phyloP scores from a whole-genome alignment of 2,888 invertebrate genomes.

The Cephus spinipes region DNA sequence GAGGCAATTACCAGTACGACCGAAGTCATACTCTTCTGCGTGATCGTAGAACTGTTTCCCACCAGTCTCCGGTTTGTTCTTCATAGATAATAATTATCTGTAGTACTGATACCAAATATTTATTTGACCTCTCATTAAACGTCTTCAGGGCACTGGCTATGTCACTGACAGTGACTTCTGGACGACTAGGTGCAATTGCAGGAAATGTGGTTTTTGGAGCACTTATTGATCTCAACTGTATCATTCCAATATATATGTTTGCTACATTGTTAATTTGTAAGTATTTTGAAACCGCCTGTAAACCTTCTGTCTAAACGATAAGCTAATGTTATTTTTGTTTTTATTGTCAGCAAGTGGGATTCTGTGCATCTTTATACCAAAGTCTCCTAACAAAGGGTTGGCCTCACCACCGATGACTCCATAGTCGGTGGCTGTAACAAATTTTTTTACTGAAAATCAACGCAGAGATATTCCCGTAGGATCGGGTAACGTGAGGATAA shows the following conservation, averaged over 20 bases:
- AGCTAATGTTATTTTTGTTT: neutral
- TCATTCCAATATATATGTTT: conserved; percentile 72
- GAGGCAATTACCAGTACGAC: conserved; percentile 83
- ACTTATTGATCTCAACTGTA: conserved; percentile 82
- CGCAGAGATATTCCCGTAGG: neutral
- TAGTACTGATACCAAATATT: neutral
- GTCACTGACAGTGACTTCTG: neutral
- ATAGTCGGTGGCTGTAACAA: neutral
- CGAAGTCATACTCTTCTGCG: conserved; percentile 82
- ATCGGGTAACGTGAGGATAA: conserved; percentile 15
- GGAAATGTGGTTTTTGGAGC: conserved; percentile 83
- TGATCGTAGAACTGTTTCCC: conserved; percentile 83
- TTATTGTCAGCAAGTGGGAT: conserved; percentile 74
- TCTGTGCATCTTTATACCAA: conserved; percentile 77
- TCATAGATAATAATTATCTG: neutral
- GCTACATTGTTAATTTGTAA: conserved; percentile 23
- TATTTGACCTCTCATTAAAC: neutral
- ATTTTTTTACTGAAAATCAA: neutral
- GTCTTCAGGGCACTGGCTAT: neutral
- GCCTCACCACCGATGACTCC: neutral
- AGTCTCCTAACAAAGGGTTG: neutral
- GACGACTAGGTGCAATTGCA: conserved; percentile 72
- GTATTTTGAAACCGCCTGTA: neutral
- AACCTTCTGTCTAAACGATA: neutral
- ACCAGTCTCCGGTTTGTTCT: conserved; percentile 69